Conservation (phyloP, 2,113 vertebrate species). For the Galemys pyrenaicus region DNA sequence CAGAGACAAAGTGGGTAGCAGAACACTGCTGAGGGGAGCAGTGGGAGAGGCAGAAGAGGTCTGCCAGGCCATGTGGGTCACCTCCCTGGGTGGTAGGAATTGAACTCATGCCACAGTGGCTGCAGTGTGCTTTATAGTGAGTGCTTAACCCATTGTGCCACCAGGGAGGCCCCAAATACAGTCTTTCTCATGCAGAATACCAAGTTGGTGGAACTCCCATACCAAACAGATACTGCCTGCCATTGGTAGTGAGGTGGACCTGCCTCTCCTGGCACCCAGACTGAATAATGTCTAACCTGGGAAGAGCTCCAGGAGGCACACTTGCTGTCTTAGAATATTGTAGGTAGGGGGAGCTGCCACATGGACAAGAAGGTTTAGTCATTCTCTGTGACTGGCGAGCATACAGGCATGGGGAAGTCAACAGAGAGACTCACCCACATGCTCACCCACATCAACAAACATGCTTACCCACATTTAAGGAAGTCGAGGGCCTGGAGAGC, state of each 20-base stretch:
- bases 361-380: not conserved
- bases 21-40: too few relatives aligned
- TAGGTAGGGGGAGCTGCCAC: not conserved
- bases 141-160: too few relatives aligned
- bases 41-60: too few relatives aligned
- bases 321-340: not conserved
- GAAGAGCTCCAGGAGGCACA: not conserved
- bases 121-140: too few relatives aligned
- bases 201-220: not conserved
- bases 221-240: not conserved
- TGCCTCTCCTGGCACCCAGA: not conserved
- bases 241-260: not conserved
- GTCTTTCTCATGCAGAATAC: not conserved
- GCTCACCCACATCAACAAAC: too few relatives aligned
- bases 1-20: too few relatives aligned
- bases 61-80: too few relatives aligned
- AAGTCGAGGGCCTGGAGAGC: not conserved
- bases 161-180: too few relatives aligned
- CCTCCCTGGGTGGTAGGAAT: too few relatives aligned
- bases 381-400: not conserved
- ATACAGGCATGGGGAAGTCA: not conserved
- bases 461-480: not conserved
- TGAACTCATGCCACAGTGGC: too few relatives aligned
- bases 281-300: not conserved
- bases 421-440: too few relatives aligned